Evolutionary conservation across 2,113 vertebrate species (phyloP).

Genomic region (Pyxicephalus adspersus): DNA sequence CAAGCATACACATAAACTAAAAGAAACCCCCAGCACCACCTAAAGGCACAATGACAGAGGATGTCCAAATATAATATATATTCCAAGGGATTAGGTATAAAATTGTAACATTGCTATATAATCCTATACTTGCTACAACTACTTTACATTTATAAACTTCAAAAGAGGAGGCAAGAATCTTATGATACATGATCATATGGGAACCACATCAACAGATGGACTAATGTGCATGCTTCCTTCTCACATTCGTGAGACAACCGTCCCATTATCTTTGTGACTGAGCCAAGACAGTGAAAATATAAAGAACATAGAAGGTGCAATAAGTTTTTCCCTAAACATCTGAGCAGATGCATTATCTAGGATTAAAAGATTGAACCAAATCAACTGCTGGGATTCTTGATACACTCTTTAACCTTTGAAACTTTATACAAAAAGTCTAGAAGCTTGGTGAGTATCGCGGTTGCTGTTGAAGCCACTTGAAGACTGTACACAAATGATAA

Average conservation of each 20-base stretch:
- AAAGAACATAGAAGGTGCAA: slow-evolving; percentile 3
- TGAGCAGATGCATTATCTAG: slow-evolving; percentile 18
- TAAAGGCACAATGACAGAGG: too few species aligned
- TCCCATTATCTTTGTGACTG: slow-evolving; percentile 17
- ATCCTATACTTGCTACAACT: too few species aligned
- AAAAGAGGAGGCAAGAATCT: not conserved
- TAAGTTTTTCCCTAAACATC: slow-evolving; percentile 8
- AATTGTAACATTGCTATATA: too few species aligned
- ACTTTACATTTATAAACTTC: too few species aligned
- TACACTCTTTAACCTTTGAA: slow-evolving; percentile 18
- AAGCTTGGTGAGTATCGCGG: not conserved
- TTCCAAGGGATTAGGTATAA: too few species aligned
- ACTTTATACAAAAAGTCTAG: slow-evolving; percentile 5
- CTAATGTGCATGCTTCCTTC: slow-evolving; percentile 17
- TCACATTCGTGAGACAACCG: slow-evolving; percentile 23
- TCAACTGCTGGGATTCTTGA: slow-evolving; percentile 2
- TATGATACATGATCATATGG: slow-evolving; percentile 32
- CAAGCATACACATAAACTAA: too few species aligned
- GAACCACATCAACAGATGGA: slow-evolving; percentile 24
- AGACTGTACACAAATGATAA: not conserved
- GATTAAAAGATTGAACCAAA: slow-evolving; percentile 11
- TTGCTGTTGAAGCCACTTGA: not conserved
- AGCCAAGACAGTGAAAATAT: slow-evolving; percentile 24
- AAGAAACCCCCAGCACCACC: too few species aligned
- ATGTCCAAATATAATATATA: too few species aligned